Evolutionary conservation across 2,888 invertebrate genomes (phyloP).

Genomic region (Trichacis sp.): DNA sequence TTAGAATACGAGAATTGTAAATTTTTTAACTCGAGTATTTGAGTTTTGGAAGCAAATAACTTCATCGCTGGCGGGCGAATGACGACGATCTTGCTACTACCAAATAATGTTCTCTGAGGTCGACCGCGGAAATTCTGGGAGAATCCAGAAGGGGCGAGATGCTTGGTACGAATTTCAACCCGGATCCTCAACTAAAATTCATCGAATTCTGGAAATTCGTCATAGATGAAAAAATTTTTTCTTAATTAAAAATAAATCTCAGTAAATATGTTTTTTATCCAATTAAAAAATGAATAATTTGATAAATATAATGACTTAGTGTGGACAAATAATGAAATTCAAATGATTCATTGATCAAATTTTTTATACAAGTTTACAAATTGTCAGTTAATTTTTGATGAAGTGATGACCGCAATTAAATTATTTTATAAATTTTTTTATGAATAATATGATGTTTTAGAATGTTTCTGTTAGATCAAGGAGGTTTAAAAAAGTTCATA

Average conservation of each 20-base stretch:
- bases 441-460: too few species aligned
- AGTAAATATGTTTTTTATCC: background rate
- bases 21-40: constrained; percentile 25
- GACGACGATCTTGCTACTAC: constrained; percentile 32
- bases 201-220: constrained; percentile 2
- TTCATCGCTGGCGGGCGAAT: constrained; percentile 7
- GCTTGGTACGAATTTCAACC: constrained; percentile 20
- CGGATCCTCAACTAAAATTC: constrained; percentile 12
- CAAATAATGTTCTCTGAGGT: constrained; percentile 40
- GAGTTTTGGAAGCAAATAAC: constrained; percentile 33
- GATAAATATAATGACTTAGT: too few species aligned
- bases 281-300: background rate
- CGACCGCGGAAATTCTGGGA: constrained; percentile 29
- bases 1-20: constrained; percentile 15
- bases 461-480: too few species aligned
- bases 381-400: too few species aligned
- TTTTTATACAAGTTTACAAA: too few species aligned
- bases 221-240: background rate
- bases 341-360: too few species aligned
- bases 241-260: background rate
- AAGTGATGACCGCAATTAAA: too few species aligned
- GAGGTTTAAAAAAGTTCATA: too few species aligned
- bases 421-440: too few species aligned
- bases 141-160: constrained; percentile 16
- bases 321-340: too few species aligned